Conservation (phyloP, 2,888 invertebrate species). For the Suillia variegata region DNA sequence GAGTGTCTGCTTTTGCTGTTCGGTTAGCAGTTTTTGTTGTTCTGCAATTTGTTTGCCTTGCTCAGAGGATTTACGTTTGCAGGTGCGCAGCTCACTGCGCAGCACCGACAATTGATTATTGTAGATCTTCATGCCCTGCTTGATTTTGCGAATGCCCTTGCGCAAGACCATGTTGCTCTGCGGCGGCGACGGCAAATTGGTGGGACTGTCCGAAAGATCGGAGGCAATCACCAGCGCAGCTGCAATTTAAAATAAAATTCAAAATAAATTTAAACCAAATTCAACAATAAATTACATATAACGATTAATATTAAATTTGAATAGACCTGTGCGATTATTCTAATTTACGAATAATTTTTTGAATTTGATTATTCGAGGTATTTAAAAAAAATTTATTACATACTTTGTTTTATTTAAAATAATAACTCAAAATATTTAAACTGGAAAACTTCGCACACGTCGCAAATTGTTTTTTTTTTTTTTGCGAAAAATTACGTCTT, state of each 20-base stretch:
- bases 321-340: no score
- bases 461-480: background rate
- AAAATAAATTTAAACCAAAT: conserved; percentile 12
- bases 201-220: conserved; percentile 56
- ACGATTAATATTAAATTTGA: no score
- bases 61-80: conserved; percentile 81
- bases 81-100: conserved; percentile 78
- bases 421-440: no score
- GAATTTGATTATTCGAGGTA: no score
- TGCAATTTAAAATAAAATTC: conserved; percentile 39
- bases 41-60: conserved; percentile 85
- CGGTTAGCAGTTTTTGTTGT: conserved; percentile 74
- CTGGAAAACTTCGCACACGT: no score
- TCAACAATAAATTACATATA: background rate
- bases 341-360: no score
- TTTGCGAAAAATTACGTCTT: conserved; percentile 43
- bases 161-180: conserved; percentile 86
- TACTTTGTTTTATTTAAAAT: no score
- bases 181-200: conserved; percentile 69
- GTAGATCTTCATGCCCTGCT: conserved; percentile 88
- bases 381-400: no score
- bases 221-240: conserved; percentile 55
- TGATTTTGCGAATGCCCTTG: conserved; percentile 84
- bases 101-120: conserved; percentile 80
- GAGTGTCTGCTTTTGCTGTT: conserved; percentile 76